These are phyloP conservation scores for Oophaga pumilio DNA, from an alignment of 2,113 vertebrate species.

Conservation along the genomic window DNA sequence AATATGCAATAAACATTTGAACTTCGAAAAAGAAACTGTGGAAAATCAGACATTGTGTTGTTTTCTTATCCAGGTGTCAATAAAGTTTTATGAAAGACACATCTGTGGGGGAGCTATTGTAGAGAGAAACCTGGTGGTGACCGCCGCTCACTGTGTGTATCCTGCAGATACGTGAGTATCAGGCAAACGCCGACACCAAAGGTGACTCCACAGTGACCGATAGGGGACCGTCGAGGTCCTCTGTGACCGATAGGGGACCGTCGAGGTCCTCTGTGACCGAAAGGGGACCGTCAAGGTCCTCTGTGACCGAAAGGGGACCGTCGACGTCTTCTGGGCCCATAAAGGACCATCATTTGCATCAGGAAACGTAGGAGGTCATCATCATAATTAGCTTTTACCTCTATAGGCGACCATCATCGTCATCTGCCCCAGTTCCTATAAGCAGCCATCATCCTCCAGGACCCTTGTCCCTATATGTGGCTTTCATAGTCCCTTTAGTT, in stretches of 20 bases:
- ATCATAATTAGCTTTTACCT: no score
- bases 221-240: background rate
- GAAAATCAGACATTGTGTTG: background rate
- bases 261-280: no score
- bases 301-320: no score
- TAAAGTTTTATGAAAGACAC: conserved; percentile 28
- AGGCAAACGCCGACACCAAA: background rate
- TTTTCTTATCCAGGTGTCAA: conserved; percentile 28
- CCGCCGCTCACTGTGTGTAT: background rate
- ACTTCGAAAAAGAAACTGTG: background rate
- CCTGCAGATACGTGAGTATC: conserved; percentile 40
- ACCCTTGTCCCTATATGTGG: no score
- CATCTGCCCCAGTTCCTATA: background rate
- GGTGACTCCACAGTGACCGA: background rate
- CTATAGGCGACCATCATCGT: background rate
- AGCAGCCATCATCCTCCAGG: background rate
- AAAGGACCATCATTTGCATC: no score
- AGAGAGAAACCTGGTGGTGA: background rate
- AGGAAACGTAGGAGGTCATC: no score
- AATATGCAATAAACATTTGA: no score
- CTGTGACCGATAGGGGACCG: no score
- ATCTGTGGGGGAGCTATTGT: conserved; percentile 47
- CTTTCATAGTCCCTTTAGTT: background rate
- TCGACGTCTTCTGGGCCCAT: no score
- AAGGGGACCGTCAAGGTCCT: no score